Percentiles rank a stretch among this genome's conserved stretches.
Conservation (phyloP, 2,888 invertebrate genomes). For the Chromoteleia sp. region DNA sequence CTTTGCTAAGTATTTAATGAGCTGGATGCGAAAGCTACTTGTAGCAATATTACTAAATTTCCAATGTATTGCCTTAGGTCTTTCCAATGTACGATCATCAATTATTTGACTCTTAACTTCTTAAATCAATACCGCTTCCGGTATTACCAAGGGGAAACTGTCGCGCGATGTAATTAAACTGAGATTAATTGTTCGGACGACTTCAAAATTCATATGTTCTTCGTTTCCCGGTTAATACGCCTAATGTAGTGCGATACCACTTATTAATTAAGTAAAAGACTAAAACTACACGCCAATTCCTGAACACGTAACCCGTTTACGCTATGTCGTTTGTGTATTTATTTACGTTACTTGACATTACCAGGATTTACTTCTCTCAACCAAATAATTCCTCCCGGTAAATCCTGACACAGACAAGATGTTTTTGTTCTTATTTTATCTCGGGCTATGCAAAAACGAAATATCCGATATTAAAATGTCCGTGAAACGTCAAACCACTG, state of each 20-base stretch:
- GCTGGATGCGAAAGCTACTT: conserved; percentile 18
- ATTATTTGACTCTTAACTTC: conserved; percentile 46
- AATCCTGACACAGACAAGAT: conserved; percentile 20
- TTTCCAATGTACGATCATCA: conserved; percentile 34
- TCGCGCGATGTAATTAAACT: conserved; percentile 27
- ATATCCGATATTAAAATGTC: conserved; percentile 2
- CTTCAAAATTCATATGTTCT: conserved; percentile 15
- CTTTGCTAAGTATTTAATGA: conserved; percentile 38
- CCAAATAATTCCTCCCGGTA: conserved; percentile 28
- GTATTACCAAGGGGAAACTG: conserved; percentile 12
- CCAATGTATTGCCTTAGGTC: conserved; percentile 26
- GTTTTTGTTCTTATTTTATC: conserved; percentile 21
- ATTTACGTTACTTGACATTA: conserved; percentile 22
- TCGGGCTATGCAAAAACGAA: conserved; percentile 1
- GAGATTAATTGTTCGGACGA: conserved; percentile 37
- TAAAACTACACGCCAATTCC: conserved; percentile 6
- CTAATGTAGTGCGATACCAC: conserved; percentile 8
- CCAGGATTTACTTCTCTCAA: conserved; percentile 25
- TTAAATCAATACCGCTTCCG: conserved; percentile 42
- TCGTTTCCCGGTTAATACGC: conserved; percentile 8
- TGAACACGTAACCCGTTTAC: conserved; percentile 12
- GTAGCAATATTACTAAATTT: conserved; percentile 27
- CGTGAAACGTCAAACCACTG: not conserved
- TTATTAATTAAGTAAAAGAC: conserved; percentile 35
- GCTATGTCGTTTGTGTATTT: conserved; percentile 42